Evolutionary conservation across 2,797 vertebrate species (phyloP), one percentile per base, ranked within the genome.

Genomic region (Girardinus metallicus): DNA sequence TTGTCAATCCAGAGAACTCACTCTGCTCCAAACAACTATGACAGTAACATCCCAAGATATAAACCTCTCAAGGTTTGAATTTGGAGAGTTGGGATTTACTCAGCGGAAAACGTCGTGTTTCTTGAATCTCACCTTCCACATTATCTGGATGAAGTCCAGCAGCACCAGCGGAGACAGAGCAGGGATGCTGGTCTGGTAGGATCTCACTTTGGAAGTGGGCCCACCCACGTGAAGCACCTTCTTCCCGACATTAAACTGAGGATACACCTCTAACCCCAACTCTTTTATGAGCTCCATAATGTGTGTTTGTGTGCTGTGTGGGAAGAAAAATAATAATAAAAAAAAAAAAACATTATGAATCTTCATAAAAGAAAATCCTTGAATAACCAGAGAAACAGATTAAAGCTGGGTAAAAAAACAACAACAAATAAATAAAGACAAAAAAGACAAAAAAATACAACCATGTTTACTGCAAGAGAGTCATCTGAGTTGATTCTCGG

Each of bases 201-300:
- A 89, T 68, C 77, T 89, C 76, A 95, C 91, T 83, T 82, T 94
- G 75, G 88, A 91, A 6, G 36, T n/a, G 0, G 92, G 87, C 1
- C 94, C 89, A 0, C 96, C 95, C 78, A 87, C 74, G 78, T 96
- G 95, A 62, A 94, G 81, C 78, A 96, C 93, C 80, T 96, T 96
- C 86, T 87, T 95, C 44, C 95, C 96, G 34, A 39, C 9, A 2
- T 68, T 93, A 89, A 91, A 96, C 64, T 96, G 96, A 0, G 89
- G 87, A 80, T 85, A 95, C 26, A 94, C 86, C 77, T 95, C 94
- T 18, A 96, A 46, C 12, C 88, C 93, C 47, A 96, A 86, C 74
- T 96, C 95, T 74, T 87, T 80, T 75, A 96, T 94, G 5, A 96
- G 95, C 73, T 94, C 92, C 88, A 95, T 83, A 76, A 96, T 57